phyloP scores from a whole-genome alignment of 2,113 vertebrate genomes.

The Laticauda laticaudata region DNA sequence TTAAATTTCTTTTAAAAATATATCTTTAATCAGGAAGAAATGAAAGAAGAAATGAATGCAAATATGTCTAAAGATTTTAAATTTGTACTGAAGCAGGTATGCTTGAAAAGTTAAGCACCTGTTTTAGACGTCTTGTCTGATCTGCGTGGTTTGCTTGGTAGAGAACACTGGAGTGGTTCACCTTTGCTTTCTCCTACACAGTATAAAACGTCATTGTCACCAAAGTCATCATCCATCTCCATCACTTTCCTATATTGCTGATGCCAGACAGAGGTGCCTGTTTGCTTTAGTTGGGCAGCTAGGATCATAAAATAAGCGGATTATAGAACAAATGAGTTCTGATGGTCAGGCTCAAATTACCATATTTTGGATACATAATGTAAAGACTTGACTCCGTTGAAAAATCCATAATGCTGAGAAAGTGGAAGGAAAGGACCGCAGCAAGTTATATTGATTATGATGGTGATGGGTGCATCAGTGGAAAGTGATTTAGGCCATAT shows the following conservation, averaged over 20 bases:
- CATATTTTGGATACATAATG: not conserved
- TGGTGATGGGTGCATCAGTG: not conserved
- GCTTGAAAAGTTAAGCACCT: not conserved
- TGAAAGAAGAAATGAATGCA: not conserved
- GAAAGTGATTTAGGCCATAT: not conserved
- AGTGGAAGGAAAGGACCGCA: not conserved
- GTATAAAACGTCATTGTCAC: not conserved
- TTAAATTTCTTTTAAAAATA: not conserved
- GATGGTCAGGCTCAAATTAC: not conserved
- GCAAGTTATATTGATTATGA: not conserved
- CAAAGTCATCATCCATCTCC: not conserved
- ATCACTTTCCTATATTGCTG: not conserved
- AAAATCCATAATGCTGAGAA: not conserved
- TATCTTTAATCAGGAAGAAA: slow-evolving; percentile 26
- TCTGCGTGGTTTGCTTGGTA: no score
- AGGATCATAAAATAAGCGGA: not conserved
- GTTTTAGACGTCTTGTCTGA: not conserved
- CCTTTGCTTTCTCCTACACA: no score
- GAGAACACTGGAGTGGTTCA: no score
- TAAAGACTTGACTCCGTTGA: not conserved
- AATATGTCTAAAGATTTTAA: not conserved
- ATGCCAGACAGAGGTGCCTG: not conserved
- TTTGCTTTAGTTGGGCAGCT: not conserved
- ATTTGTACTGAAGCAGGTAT: not conserved
- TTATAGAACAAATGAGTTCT: not conserved